Conservation (phyloP, 2,797 vertebrate genomes). For the Pogonophryne albipinna region DNA sequence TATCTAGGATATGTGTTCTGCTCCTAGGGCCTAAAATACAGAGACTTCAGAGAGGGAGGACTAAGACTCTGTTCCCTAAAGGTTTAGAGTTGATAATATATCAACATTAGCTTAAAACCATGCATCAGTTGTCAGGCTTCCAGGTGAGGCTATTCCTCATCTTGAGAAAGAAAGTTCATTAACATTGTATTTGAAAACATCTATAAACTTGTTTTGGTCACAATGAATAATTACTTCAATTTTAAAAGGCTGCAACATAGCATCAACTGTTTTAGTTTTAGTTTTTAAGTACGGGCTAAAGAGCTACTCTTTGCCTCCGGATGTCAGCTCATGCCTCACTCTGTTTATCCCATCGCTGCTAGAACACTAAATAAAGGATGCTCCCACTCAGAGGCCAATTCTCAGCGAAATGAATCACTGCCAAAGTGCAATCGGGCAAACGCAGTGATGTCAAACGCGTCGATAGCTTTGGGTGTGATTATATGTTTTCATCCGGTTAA, state of each 20-base stretch:
- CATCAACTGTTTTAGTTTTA: background rate
- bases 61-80: background rate
- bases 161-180: background rate
- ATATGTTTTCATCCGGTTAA: conserved; percentile 32
- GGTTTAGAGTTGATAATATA: background rate
- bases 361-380: conserved; percentile 47
- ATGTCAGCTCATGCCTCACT: conserved; percentile 26
- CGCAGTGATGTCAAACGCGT: conserved; percentile 22
- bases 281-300: conserved; percentile 3
- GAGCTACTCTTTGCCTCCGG: conserved; percentile 26
- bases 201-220: background rate
- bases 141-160: background rate
- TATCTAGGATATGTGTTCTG: background rate
- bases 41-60: background rate
- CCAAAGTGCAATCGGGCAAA: conserved; percentile 30
- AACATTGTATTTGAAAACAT: background rate
- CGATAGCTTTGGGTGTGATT: conserved; percentile 6
- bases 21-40: background rate
- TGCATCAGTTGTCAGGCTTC: background rate
- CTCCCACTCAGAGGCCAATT: conserved; percentile 49
- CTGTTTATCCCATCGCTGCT: conserved; percentile 44
- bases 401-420: conserved; percentile 27
- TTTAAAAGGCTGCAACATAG: conserved; percentile 4
- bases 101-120: conserved; percentile 4
- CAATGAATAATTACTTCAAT: background rate